Percentiles rank a stretch among this genome's conserved stretches.
phyloP scores from a whole-genome alignment of 2,888 invertebrate species.

The Hypomecis atomaria region DNA sequence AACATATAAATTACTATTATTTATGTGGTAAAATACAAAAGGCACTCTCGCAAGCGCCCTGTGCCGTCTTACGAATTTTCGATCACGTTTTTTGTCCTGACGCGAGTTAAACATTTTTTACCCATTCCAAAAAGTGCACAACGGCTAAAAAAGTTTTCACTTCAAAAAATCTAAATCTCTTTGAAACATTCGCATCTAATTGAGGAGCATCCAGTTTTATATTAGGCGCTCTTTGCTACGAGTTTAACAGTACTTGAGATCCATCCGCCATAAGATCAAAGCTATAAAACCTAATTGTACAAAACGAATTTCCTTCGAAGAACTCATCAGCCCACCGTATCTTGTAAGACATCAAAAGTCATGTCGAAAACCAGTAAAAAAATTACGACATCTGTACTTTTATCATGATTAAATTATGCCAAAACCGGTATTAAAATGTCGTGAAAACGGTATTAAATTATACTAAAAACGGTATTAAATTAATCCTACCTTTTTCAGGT shows the following conservation, averaged over 20 bases:
- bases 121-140: too few species aligned
- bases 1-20: too few species aligned
- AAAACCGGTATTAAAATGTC: constrained; percentile 17
- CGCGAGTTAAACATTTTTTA: too few species aligned
- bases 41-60: too few species aligned
- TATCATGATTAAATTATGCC: constrained; percentile 28
- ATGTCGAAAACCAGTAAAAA: constrained; percentile 19
- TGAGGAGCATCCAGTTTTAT: too few species aligned
- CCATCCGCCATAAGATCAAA: neutral
- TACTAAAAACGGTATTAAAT: constrained; percentile 41
- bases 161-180: too few species aligned
- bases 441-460: constrained; percentile 30
- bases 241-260: neutral
- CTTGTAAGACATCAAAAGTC: constrained; percentile 14
- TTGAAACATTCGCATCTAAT: too few species aligned
- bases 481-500: constrained; percentile 47
- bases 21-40: too few species aligned
- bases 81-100: too few species aligned
- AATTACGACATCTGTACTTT: constrained; percentile 22
- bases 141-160: too few species aligned
- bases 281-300: constrained; percentile 9
- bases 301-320: constrained; percentile 7
- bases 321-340: constrained; percentile 3
- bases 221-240: neutral
- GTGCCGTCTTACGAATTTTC: too few species aligned